Conservation (phyloP, 1,140 invertebrate species). For the Copidosoma floridanum region DNA sequence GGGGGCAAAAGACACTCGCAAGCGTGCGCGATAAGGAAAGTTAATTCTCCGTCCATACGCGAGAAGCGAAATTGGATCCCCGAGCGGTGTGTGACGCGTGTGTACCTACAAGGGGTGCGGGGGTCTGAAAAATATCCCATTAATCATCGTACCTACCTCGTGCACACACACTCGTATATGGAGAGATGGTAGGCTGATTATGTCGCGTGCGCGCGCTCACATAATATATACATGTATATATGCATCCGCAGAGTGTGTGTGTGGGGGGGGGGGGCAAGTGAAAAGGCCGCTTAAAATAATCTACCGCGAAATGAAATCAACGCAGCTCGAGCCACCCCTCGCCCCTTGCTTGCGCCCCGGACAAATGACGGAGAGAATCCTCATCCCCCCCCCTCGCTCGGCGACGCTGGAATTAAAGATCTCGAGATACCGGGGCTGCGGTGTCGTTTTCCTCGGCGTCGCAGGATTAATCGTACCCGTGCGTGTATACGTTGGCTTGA, state of each 20-base stretch:
- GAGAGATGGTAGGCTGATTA: neutral
- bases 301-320: slow-evolving; percentile 55
- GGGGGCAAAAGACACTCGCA: neutral
- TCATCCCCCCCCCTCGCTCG: slow-evolving; percentile 32
- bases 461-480: neutral
- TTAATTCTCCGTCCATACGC: slow-evolving; percentile 35
- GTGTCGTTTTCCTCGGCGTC: slow-evolving; percentile 42
- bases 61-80: slow-evolving; percentile 16
- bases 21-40: slow-evolving; percentile 31
- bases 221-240: no score
- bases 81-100: neutral
- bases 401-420: slow-evolving; percentile 49
- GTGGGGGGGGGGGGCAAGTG: slow-evolving; percentile 2
- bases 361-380: slow-evolving; percentile 46
- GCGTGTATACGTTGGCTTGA: neutral
- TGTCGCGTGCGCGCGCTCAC: no score
- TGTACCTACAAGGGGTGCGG: slow-evolving; percentile 5
- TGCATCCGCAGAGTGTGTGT: neutral
- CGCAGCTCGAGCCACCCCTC: slow-evolving; percentile 51
- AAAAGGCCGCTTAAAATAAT: slow-evolving; percentile 46
- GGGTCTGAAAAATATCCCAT: slow-evolving; percentile 41
- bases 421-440: slow-evolving; percentile 40
- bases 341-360: slow-evolving; percentile 31
- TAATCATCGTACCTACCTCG: slow-evolving; percentile 48
- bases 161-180: neutral